These are phyloP conservation scores for Caranx ignobilis DNA, from an alignment of 2,113 vertebrate species.

Conservation along the genomic window DNA sequence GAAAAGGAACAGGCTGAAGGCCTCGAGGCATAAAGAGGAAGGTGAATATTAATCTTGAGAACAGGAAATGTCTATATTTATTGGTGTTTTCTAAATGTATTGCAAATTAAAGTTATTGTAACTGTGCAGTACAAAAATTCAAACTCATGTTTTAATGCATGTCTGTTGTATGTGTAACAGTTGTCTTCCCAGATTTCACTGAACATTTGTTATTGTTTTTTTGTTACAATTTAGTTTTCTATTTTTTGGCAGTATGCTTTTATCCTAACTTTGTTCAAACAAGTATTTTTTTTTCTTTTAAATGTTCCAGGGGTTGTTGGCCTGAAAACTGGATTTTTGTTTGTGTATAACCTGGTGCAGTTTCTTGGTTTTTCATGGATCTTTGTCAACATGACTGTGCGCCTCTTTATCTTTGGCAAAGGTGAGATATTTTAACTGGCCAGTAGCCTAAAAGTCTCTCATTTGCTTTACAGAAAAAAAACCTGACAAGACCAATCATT, in stretches of 20 bases:
- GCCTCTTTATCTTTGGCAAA: constrained; percentile 92
- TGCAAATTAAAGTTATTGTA: background rate
- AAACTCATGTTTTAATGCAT: background rate
- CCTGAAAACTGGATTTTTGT: constrained; percentile 90
- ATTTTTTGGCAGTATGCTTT: background rate
- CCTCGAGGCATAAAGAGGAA: constrained; percentile 87
- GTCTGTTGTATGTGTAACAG: background rate
- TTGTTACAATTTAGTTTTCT: background rate
- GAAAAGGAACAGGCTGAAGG: constrained; percentile 88
- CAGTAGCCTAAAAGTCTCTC: background rate
- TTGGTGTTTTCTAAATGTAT: background rate
- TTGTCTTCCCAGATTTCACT: background rate
- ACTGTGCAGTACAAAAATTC: background rate
- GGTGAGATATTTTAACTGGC: constrained; percentile 79
- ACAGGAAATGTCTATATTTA: background rate
- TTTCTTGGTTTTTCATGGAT: constrained; percentile 98
- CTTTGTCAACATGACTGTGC: constrained; percentile 96
- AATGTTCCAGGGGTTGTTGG: constrained; percentile 79
- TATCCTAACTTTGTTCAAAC: background rate
- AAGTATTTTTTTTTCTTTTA: background rate
- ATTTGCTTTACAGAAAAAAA: background rate
- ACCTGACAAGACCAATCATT: background rate
- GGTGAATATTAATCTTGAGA: constrained; percentile 83
- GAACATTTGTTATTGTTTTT: background rate
- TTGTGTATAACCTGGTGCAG: constrained; percentile 96